These are phyloP conservation scores for Drosophila antonietae DNA, from an alignment of 2,888 invertebrate genomes.

Conservation along the genomic window DNA sequence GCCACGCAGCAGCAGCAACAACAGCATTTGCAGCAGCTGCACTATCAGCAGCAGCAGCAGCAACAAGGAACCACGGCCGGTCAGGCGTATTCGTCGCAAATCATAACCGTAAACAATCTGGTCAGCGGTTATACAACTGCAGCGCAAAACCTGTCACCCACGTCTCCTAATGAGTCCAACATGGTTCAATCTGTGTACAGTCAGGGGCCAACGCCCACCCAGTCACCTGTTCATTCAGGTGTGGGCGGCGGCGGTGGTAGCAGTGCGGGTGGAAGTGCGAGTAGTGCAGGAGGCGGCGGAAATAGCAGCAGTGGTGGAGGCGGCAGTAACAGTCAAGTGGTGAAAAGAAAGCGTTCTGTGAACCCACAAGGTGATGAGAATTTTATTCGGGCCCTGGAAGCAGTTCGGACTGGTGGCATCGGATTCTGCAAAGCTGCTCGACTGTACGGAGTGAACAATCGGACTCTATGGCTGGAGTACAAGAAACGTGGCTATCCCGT, in stretches of 20 bases:
- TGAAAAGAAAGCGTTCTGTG: constrained; percentile 89
- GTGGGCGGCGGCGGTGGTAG: constrained; percentile 82
- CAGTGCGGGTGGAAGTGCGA: constrained; percentile 68
- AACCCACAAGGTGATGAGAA: constrained; percentile 94
- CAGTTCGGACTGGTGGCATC: constrained; percentile 92
- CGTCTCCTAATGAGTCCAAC: constrained; percentile 86
- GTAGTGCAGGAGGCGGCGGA: constrained; percentile 69
- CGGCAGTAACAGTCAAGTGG: constrained; percentile 69
- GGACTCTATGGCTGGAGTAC: constrained; percentile 93
- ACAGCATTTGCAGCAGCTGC: constrained; percentile 69
- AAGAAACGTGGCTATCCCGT: constrained; percentile 94
- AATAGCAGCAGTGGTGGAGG: constrained; percentile 52
- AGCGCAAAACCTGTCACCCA: constrained; percentile 86
- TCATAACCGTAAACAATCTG: constrained; percentile 85
- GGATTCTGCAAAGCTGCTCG: constrained; percentile 94
- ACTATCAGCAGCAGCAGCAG: constrained; percentile 75
- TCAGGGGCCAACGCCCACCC: constrained; percentile 85
- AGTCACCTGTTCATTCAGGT: constrained; percentile 83
- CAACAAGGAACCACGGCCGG: constrained; percentile 74
- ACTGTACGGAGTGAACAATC: constrained; percentile 93
- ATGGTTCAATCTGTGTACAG: constrained; percentile 85
- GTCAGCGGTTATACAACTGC: constrained; percentile 85
- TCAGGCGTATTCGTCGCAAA: constrained; percentile 84
- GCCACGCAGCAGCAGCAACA: constrained; percentile 77
- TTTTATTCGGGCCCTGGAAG: constrained; percentile 92